Base-by-base conservation (phyloP, 2,888 invertebrate species). In the Lathronympha strigana region DNA sequence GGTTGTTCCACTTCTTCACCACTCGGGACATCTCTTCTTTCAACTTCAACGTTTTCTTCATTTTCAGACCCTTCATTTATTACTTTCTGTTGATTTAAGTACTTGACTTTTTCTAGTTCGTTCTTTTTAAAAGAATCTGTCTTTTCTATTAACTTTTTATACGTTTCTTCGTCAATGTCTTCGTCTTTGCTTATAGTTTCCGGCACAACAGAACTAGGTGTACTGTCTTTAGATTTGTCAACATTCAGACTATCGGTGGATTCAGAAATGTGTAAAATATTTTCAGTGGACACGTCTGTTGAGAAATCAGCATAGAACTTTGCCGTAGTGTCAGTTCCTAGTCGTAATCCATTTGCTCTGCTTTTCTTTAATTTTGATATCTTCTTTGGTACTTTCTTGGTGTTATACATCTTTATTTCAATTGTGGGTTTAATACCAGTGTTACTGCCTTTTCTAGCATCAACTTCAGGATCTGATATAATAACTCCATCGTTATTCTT, bases 341-440 rank as follows among this genome's bases (percentile, higher is more conserved):
- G 72, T 36, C 93, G 91, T 25, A 91, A 80, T 8, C 92, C 89
- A 76, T 93, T 93, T 55, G 93, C 93, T 73, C 94, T 93, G 71
- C 93, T 94, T 77, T 95, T 95, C 76, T 95, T 95, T 54, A 95
- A 81, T 78, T 94, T 95, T n/a, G 94, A 93, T 73, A 95, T 95
- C 79, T 95, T 94, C 85, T 95, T 95, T 79, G 94, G 95, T 81
- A 95, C 90, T 13, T 94, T 94, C 89, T 95, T 95, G 47, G 93
- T 92, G 71, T 93, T 95, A 75, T 94, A 95, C 87, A 93, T 93
- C 78, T 93, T 93, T 45, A 93, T 89, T 81, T 94, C 94, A 71
- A 93, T 77, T 67, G 89, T 91, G 0, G 82, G 74, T 74, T 88
- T 90, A 1, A 70, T 36, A n/a, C 72, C 51, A 38, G 51, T n/a